Evolutionary conservation across 1,140 invertebrate species (phyloP).

Genomic region (Drosophila watanabei): DNA sequence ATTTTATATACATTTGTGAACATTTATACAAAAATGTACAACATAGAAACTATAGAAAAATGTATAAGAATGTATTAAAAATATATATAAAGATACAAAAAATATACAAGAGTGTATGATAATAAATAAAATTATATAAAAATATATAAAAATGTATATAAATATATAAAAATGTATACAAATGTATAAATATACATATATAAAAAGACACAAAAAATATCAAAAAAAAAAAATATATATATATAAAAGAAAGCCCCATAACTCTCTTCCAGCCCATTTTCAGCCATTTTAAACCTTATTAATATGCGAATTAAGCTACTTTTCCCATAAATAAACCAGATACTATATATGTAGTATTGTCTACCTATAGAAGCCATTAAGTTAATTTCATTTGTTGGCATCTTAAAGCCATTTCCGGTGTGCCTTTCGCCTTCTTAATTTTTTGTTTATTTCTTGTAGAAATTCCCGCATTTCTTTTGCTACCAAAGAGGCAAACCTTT

Average conservation of each 20-base stretch:
- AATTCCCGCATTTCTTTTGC: constrained; percentile 33
- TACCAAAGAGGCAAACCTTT: background rate
- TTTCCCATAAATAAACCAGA: background rate
- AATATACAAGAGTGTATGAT: background rate
- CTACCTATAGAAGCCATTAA: constrained; percentile 36
- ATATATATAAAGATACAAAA: background rate
- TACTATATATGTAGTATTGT: constrained; percentile 2
- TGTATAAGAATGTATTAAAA: background rate
- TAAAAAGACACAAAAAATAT: too few relatives aligned
- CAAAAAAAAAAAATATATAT: too few relatives aligned
- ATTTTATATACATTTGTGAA: too few relatives aligned
- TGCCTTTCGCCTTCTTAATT: background rate
- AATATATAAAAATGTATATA: too few relatives aligned
- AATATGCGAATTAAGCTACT: background rate
- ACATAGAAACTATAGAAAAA: background rate
- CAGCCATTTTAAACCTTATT: background rate
- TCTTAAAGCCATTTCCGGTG: constrained; percentile 34
- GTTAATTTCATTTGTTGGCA: constrained; percentile 31
- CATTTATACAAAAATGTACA: too few relatives aligned
- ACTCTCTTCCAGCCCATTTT: background rate
- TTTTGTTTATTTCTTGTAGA: background rate
- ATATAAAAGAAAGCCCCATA: background rate
- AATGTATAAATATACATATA: too few relatives aligned
- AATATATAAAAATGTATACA: too few relatives aligned
- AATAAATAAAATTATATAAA: too few relatives aligned